phyloP scores from a whole-genome alignment of 1,140 invertebrate species.

The Phenacoccus solenopsis region DNA sequence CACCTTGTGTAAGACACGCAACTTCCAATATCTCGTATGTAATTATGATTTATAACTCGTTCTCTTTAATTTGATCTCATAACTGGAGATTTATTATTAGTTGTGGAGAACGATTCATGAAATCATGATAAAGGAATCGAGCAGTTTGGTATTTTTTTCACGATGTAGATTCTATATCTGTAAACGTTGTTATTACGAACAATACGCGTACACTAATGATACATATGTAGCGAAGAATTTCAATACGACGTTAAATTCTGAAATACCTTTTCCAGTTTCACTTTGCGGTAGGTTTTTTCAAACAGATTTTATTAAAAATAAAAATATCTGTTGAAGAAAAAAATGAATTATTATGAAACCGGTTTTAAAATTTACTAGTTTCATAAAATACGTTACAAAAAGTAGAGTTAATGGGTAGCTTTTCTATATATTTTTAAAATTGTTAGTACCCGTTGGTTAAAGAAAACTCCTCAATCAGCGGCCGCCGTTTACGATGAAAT shows the following conservation, averaged over 20 bases:
- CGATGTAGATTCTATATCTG: background rate
- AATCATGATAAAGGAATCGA: background rate
- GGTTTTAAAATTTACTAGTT: background rate
- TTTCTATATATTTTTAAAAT: slow-evolving; percentile 1
- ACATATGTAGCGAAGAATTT: background rate
- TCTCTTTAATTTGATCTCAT: background rate
- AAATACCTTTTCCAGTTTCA: background rate
- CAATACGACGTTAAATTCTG: background rate
- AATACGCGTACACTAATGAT: background rate
- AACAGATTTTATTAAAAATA: background rate
- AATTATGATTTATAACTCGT: background rate
- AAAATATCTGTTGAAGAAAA: background rate
- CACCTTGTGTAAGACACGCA: too few species aligned
- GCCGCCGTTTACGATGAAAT: background rate
- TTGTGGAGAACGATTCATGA: background rate
- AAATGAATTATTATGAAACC: slow-evolving; percentile 3
- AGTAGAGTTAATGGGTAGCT: background rate
- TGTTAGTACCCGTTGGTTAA: background rate
- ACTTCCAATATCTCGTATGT: too few species aligned
- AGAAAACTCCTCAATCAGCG: background rate
- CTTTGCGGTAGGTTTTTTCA: background rate
- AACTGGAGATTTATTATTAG: background rate
- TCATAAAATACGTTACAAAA: background rate
- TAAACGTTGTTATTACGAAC: background rate
- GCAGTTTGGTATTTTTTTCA: background rate